A percentile compares a stretch with the other conserved stretches of the same genome.
Conservation (phyloP, 2,888 invertebrate genomes). For the Zhengitettix transpicula region DNA sequence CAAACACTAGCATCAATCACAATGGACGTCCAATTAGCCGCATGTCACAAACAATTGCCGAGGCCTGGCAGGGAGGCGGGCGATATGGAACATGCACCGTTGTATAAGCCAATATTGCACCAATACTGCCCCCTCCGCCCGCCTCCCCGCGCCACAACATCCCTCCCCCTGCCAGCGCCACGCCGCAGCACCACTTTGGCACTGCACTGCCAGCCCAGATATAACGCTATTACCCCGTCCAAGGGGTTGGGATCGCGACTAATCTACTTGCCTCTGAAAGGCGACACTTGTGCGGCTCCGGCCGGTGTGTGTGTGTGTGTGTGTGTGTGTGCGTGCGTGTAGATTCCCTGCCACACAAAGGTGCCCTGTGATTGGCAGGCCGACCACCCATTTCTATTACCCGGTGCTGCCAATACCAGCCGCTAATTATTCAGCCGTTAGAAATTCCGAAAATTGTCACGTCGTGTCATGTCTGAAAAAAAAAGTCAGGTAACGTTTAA, state of each 20-base stretch:
- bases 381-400: background rate
- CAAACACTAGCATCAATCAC: slow-evolving; percentile 10
- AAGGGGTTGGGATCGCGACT: background rate
- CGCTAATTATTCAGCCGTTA: too few species aligned
- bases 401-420: too few species aligned
- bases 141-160: background rate
- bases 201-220: background rate
- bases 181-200: background rate
- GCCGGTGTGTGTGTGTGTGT: background rate
- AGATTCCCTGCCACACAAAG: background rate
- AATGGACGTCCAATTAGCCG: slow-evolving; percentile 9
- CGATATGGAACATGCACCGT: background rate
- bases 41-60: slow-evolving; percentile 11
- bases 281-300: background rate
- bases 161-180: background rate
- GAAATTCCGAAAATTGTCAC: too few species aligned
- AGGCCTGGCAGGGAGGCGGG: background rate
- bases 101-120: background rate
- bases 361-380: background rate
- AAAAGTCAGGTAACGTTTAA: too few species aligned
- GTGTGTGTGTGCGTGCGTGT: background rate
- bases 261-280: background rate
- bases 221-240: background rate
- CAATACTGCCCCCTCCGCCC: background rate
- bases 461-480: too few species aligned